phyloP scores from a whole-genome alignment of 2,797 vertebrate genomes.

The Pelobates cultripes region DNA sequence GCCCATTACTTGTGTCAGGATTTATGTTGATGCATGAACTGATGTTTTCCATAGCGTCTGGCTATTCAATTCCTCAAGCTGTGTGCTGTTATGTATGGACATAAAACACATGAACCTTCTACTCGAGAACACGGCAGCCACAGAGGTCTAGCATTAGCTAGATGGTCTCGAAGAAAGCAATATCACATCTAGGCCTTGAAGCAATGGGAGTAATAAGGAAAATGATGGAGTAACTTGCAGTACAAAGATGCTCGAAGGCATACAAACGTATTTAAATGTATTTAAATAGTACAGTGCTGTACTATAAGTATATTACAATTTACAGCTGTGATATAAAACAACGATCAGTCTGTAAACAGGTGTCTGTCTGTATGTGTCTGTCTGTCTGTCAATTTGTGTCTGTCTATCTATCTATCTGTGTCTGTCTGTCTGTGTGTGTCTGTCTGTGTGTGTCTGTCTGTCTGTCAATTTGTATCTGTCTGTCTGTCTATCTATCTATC shows the following conservation, averaged over 20 bases:
- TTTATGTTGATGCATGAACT: conserved; percentile 36
- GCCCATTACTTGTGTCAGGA: conserved; percentile 3
- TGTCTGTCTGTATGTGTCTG: too few relatives aligned
- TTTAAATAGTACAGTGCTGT: too few relatives aligned
- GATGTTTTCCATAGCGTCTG: conserved; percentile 31
- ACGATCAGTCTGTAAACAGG: too few relatives aligned
- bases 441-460: too few relatives aligned
- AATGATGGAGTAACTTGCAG: too few relatives aligned
- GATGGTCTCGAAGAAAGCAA: not conserved
- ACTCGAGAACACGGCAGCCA: not conserved
- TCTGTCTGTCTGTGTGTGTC: too few relatives aligned
- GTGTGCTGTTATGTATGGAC: conserved; percentile 15
- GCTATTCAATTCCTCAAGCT: conserved; percentile 26
- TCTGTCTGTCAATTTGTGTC: too few relatives aligned
- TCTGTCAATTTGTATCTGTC: too few relatives aligned
- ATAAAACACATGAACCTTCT: conserved; percentile 22
- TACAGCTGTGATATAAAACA: too few relatives aligned
- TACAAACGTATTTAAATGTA: not conserved
- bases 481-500: too few relatives aligned
- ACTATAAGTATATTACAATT: too few relatives aligned
- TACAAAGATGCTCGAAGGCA: not conserved
- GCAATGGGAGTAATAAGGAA: not conserved
- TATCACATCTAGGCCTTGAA: not conserved
- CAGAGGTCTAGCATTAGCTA: not conserved
- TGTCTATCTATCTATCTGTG: too few relatives aligned